Base-by-base conservation (phyloP, 2,113 vertebrate species). In the Chunga burmeisteri region DNA sequence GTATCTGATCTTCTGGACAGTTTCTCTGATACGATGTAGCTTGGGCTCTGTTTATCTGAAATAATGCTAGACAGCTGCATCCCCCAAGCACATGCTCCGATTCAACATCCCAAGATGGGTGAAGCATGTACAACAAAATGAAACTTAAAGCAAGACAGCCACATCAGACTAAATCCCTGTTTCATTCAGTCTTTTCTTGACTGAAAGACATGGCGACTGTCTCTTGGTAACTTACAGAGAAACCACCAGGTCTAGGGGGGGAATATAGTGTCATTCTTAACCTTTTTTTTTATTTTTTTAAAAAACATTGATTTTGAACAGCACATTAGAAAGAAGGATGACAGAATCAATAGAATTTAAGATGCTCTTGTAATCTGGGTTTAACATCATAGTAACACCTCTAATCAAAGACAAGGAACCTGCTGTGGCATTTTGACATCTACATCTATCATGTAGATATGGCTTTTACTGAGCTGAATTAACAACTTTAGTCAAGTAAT, bases 331-430 rank as follows among this genome's bases (percentile, higher is more conserved):
- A 96, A 90, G 92, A 85, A 95, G 80, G 67, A 87, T 97, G 92
- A 98, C 86, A 97, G 91, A 97, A 98, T 97, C 93, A 91, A 97
- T 93, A 97, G 85, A 97, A 95, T 96, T 96, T 94, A 97, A 98
- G 92, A 95, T 94, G 97, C 86, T 94, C 90, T 96, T 91, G 94
- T 98, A 97, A 96, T 97, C 94, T 96, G 88, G 78, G 84, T 96
- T 95, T 96, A 98, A 97, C 88, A 94, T 53, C 68, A 68, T 53
- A 96, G 88, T 84, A 97, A 96, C 87, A 95, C 91, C 81, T 97
- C 97, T 97, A 98, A 97, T 97, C 96, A 97, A 96, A 97, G 91
- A 88, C 27, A 2, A 55, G 56, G 92, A 97, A 93, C 61, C 42
- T 92, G 84, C 61, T 90, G 77, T 93, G 84, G 94, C 96, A 96